These are phyloP conservation scores for Mamestra brassicae DNA, from an alignment of 2,888 invertebrate species.

Conservation along the genomic window DNA sequence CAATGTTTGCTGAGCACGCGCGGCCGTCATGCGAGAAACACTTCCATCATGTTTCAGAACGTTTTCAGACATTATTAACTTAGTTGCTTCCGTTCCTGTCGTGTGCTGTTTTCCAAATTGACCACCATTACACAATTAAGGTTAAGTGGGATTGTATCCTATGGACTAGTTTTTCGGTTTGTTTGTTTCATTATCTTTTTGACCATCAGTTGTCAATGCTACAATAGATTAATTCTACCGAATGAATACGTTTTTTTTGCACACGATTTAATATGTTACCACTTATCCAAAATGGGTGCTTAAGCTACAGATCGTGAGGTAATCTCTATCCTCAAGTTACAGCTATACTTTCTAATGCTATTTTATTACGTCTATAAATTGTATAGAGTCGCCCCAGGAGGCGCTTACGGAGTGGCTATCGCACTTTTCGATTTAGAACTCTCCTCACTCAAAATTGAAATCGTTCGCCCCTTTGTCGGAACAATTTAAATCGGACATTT, in stretches of 20 bases:
- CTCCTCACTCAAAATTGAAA: conserved; percentile 88
- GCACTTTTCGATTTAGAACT: conserved; percentile 85
- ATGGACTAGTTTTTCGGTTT: conserved; percentile 44
- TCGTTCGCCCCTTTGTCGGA: conserved; percentile 83
- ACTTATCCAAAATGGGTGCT: conserved; percentile 65
- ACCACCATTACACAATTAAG: conserved; percentile 68
- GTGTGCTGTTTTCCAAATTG: conserved; percentile 67
- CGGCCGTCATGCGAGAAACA: conserved; percentile 76
- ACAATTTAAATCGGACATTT: conserved; percentile 87
- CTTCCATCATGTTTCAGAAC: conserved; percentile 78
- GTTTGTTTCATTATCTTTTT: conserved; percentile 45
- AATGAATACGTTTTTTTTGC: conserved; percentile 1
- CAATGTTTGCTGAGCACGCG: conserved; percentile 65
- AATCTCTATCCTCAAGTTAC: conserved; percentile 65
- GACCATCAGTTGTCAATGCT: conserved; percentile 2
- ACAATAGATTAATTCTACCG: neutral
- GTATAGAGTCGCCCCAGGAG: conserved; percentile 87
- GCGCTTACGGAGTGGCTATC: conserved; percentile 86
- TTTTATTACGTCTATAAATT: conserved; percentile 89
- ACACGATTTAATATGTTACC: conserved; percentile 40
- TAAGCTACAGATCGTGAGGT: conserved; percentile 59
- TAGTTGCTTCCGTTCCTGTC: conserved; percentile 71
- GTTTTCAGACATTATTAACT: conserved; percentile 75
- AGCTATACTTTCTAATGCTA: conserved; percentile 80
- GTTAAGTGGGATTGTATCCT: conserved; percentile 67